Evolutionary conservation across 2,888 invertebrate genomes (phyloP).

Genomic region (Julus scanicus): DNA sequence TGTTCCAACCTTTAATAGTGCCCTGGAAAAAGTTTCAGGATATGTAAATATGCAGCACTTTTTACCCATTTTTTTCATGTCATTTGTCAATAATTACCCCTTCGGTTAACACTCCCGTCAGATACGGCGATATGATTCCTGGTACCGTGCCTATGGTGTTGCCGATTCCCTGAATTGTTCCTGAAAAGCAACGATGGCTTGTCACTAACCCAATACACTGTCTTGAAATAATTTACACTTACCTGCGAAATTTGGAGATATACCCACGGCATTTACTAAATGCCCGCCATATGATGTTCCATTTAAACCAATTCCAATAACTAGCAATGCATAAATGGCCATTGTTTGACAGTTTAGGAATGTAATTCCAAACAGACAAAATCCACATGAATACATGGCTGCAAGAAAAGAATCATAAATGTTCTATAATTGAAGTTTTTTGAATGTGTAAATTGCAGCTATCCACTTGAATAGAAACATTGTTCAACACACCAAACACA

Average conservation of each 20-base stretch:
- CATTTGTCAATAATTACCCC: background rate
- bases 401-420: background rate
- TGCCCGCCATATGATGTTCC: slow-evolving; percentile 61
- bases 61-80: background rate
- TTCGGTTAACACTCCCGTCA: slow-evolving; percentile 58
- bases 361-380: slow-evolving; percentile 51
- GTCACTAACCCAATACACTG: background rate
- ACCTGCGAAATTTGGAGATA: slow-evolving; percentile 62
- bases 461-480: background rate
- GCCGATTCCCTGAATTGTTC: slow-evolving; percentile 61
- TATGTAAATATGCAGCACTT: background rate
- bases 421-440: background rate
- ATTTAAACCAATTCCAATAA: slow-evolving; percentile 59
- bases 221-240: background rate
- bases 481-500: slow-evolving; percentile 48
- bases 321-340: slow-evolving; percentile 54
- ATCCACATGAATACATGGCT: slow-evolving; percentile 50
- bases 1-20: slow-evolving; percentile 52
- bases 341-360: slow-evolving; percentile 54
- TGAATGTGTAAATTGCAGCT: too few relatives aligned
- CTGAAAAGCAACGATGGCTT: background rate
- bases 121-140: slow-evolving; percentile 60
- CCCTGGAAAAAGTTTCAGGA: background rate
- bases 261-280: slow-evolving; percentile 60
- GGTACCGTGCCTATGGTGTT: slow-evolving; percentile 60